These are phyloP conservation scores for Parasteatoda tepidariorum DNA, from an alignment of 1,140 invertebrate species.

Conservation along the genomic window DNA sequence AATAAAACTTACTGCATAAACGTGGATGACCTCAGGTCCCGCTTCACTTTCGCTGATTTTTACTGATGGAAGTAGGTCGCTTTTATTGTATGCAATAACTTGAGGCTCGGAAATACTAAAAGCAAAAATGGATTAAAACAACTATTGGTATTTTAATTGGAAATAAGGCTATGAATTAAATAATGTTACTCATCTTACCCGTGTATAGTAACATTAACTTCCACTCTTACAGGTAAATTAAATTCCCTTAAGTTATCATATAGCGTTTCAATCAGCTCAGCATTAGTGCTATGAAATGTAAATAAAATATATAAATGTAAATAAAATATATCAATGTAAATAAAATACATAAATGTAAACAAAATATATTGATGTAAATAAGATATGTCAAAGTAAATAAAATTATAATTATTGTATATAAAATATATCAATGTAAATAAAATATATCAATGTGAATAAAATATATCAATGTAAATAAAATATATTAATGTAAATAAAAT, in stretches of 20 bases:
- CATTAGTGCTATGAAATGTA: constrained; percentile 42
- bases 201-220: constrained; percentile 80
- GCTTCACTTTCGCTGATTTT: constrained; percentile 77
- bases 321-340: not conserved
- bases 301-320: not conserved
- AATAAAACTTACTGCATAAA: constrained; percentile 72
- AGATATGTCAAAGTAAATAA: no score
- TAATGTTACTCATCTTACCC: constrained; percentile 71
- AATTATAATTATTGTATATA: not conserved
- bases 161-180: not conserved
- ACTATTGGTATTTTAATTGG: not conserved
- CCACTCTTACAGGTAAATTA: constrained; percentile 79
- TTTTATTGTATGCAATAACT: constrained; percentile 81
- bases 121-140: not conserved
- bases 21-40: constrained; percentile 85
- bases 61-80: constrained; percentile 69
- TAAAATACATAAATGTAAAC: not conserved
- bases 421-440: no score
- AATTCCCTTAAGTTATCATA: constrained; percentile 74
- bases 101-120: constrained; percentile 77
- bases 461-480: not conserved
- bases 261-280: constrained; percentile 7
- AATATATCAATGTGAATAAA: not conserved
- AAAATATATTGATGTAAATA: no score
- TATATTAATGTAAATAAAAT: not conserved